phyloP scores from a whole-genome alignment of 2,888 invertebrate species.

The Plebejus argus region DNA sequence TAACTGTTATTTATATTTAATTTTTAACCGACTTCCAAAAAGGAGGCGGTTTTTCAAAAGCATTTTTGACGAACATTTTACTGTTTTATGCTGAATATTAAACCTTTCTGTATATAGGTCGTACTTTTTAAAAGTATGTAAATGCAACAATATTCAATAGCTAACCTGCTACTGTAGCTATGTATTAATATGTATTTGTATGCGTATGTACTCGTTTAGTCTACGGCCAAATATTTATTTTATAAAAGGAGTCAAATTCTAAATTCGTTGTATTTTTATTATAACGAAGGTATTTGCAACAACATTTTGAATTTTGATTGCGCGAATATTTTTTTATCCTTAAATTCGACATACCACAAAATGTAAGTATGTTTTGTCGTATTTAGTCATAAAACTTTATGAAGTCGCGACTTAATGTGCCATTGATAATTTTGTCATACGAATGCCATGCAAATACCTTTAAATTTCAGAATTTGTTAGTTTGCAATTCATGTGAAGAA shows the following conservation, averaged over 20 bases:
- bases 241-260: not conserved
- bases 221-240: not conserved
- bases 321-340: too few species aligned
- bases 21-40: not conserved
- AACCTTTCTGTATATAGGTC: slow-evolving; percentile 12
- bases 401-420: not conserved
- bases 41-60: not conserved
- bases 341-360: too few species aligned
- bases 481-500: not conserved
- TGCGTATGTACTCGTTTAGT: not conserved
- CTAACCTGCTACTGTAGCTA: slow-evolving; percentile 10
- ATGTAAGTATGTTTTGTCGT: not conserved
- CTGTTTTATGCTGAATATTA: slow-evolving; percentile 12
- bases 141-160: slow-evolving; percentile 24
- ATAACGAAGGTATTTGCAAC: not conserved
- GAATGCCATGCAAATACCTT: not conserved
- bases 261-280: not conserved
- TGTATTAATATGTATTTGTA: slow-evolving; percentile 4
- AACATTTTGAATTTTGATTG: too few species aligned
- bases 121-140: slow-evolving; percentile 16
- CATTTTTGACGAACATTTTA: slow-evolving; percentile 7
- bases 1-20: slow-evolving; percentile 12
- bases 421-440: not conserved
- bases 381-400: not conserved
- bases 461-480: not conserved